Conservation (phyloP, 2,888 invertebrate species). For the Limnephilus lunatus region DNA sequence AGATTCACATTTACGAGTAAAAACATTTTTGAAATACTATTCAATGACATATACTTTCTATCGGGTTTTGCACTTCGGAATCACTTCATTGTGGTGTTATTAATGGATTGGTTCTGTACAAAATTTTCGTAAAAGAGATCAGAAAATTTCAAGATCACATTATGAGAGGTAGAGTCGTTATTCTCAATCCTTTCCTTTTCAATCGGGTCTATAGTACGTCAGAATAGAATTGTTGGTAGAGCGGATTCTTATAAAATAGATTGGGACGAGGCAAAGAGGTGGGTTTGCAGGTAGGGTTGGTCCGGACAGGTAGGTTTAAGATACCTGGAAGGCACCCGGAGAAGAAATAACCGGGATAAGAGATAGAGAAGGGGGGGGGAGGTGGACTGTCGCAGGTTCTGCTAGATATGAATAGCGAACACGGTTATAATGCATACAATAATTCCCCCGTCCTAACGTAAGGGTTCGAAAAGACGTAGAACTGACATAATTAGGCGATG, state of each 20-base stretch:
- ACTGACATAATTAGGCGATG: too few species aligned
- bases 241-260: neutral
- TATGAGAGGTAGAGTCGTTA: neutral
- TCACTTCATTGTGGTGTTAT: neutral
- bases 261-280: neutral
- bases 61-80: neutral
- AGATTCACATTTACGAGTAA: too few species aligned
- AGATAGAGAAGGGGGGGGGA: neutral
- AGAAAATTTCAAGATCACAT: neutral
- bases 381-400: neutral
- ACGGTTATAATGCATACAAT: slow-evolving; percentile 4
- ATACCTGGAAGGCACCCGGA: slow-evolving; percentile 22
- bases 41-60: neutral
- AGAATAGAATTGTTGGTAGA: neutral
- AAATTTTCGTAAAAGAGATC: neutral
- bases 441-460: neutral
- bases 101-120: neutral
- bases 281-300: neutral
- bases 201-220: neutral
- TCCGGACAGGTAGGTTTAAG: slow-evolving; percentile 9
- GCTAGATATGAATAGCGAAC: neutral
- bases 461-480: too few species aligned
- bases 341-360: neutral
- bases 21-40: neutral
- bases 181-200: slow-evolving; percentile 4